Percentiles rank a stretch among this genome's conserved stretches.
These are phyloP conservation scores for Podarcis cretensis DNA, from an alignment of 2,113 vertebrate genomes.

Conservation along the genomic window DNA sequence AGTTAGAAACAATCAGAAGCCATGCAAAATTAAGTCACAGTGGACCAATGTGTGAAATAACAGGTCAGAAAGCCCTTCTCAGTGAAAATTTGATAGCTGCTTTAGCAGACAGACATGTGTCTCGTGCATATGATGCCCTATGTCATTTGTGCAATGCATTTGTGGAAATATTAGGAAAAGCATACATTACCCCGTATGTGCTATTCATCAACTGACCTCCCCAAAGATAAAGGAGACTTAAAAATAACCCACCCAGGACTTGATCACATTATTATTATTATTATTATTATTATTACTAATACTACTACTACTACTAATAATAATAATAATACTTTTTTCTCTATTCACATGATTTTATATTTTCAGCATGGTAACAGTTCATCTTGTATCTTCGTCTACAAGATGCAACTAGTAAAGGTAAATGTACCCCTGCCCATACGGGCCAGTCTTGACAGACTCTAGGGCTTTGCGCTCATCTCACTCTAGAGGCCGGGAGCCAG, in stretches of 20 bases:
- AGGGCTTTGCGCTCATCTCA: no score
- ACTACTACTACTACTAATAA: no score
- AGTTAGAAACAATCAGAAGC: background rate
- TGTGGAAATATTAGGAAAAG: background rate
- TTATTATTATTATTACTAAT: no score
- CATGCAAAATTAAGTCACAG: background rate
- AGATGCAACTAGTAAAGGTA: background rate
- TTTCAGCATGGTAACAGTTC: conserved; percentile 12
- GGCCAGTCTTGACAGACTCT: no score
- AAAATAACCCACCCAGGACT: background rate
- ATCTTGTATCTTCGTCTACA: background rate
- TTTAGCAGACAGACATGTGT: no score
- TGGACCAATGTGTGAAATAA: background rate
- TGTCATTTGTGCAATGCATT: background rate
- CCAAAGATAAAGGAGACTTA: background rate
- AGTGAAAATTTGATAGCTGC: background rate
- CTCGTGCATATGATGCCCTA: no score
- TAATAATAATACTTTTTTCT: background rate
- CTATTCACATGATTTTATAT: conserved; percentile 11
- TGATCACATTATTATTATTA: background rate
- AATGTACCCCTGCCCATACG: no score
- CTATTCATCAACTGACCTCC: no score
- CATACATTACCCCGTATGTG: background rate
- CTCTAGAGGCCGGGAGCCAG: no score
- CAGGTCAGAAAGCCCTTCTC: background rate